phyloP scores from a whole-genome alignment of 2,113 vertebrate species.

The Athene noctua region DNA sequence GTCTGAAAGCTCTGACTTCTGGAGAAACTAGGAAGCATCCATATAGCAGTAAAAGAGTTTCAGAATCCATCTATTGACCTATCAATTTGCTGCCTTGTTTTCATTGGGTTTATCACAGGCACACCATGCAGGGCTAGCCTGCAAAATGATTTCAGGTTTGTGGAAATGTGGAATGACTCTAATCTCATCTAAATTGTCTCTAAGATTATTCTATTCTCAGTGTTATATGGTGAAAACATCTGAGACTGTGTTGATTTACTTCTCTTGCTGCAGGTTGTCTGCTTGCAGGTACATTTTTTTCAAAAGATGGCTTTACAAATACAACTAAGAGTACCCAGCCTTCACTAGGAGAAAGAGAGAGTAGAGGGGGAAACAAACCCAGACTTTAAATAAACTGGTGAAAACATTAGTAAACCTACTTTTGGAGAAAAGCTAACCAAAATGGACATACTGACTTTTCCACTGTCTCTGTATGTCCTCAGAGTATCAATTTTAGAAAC shows the following conservation, averaged over 20 bases:
- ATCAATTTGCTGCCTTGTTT: neutral
- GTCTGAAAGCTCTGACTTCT: conserved; percentile 15
- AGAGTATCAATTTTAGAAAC: conserved; percentile 31
- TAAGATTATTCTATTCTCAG: neutral
- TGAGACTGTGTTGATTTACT: neutral
- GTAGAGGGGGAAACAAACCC: neutral
- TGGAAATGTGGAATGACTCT: neutral
- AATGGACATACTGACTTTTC: neutral
- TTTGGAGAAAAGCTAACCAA: neutral
- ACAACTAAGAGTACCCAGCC: neutral
- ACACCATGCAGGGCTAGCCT: neutral
- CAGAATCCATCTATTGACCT: neutral
- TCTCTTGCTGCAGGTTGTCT: neutral
- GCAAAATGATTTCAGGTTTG: neutral
- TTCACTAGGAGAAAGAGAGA: neutral
- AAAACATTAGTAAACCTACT: neutral
- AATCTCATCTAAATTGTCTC: neutral
- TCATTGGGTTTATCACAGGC: neutral
- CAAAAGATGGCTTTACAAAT: neutral
- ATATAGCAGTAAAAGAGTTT: neutral
- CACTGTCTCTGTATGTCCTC: neutral
- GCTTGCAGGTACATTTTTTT: neutral
- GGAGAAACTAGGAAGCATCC: neutral
- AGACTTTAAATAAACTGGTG: neutral
- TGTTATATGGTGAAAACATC: neutral